A percentile compares a stretch with the other conserved stretches of the same genome.
Evolutionary conservation across 2,797 vertebrate genomes (phyloP).

Genomic region (Rallus crepitans): DNA sequence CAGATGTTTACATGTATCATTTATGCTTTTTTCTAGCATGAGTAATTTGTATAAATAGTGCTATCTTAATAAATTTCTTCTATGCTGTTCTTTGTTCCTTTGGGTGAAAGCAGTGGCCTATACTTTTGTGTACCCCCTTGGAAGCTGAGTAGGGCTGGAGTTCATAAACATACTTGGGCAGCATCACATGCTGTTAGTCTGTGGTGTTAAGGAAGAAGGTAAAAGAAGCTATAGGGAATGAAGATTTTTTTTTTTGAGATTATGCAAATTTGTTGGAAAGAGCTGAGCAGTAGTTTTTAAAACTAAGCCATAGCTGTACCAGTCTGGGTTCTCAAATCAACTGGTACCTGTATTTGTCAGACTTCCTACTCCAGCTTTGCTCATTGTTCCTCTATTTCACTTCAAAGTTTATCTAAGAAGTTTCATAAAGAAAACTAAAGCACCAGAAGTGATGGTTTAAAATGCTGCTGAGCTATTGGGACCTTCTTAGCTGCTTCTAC

Average conservation of each 20-base stretch:
- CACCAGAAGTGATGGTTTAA: neutral
- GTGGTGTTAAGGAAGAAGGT: neutral
- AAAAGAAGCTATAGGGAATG: neutral
- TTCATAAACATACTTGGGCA: neutral
- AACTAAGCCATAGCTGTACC: neutral
- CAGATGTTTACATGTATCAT: slow-evolving; percentile 84
- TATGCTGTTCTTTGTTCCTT: slow-evolving; percentile 56
- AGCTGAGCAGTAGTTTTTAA: neutral
- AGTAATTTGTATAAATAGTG: slow-evolving; percentile 86
- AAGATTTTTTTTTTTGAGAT: neutral
- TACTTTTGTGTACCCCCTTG: neutral
- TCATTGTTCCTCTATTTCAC: neutral
- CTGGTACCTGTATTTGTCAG: neutral
- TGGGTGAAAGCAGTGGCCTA: neutral
- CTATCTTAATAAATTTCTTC: slow-evolving; percentile 79
- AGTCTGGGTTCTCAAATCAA: neutral
- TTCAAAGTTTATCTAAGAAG: neutral
- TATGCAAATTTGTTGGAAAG: neutral
- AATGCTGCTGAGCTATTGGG: neutral
- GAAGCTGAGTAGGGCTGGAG: neutral
- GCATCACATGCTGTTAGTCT: neutral
- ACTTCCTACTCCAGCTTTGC: neutral
- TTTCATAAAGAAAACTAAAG: neutral
- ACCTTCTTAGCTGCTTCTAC: neutral
- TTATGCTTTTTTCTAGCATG: slow-evolving; percentile 88